These are phyloP conservation scores for Idaea biselata DNA, from an alignment of 2,888 invertebrate species.

Conservation along the genomic window DNA sequence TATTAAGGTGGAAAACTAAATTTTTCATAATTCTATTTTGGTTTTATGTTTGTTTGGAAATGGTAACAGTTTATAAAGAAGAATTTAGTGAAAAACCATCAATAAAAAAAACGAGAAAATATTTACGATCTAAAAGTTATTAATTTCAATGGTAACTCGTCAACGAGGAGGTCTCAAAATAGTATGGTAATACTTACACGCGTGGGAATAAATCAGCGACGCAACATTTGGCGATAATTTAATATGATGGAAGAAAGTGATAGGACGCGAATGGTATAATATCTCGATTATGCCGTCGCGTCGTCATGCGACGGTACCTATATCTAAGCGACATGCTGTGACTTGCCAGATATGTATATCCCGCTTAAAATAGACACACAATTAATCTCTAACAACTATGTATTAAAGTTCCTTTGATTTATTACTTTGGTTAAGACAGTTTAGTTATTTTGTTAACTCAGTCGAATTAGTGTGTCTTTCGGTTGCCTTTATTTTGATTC, in stretches of 20 bases:
- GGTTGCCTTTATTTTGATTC: background rate
- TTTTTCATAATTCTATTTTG: too few species aligned
- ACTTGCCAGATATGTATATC: background rate
- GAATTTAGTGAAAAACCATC: background rate
- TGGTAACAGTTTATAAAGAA: background rate
- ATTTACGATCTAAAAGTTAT: background rate
- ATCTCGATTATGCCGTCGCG: slow-evolving; percentile 24
- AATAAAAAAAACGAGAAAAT: background rate
- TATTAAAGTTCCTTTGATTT: background rate
- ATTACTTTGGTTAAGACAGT: background rate
- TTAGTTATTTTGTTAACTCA: background rate
- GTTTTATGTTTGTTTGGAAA: too few species aligned
- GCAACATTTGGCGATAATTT: slow-evolving; percentile 68
- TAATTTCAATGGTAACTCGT: slow-evolving; percentile 1
- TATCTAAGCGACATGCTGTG: background rate
- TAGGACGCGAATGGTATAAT: slow-evolving; percentile 38
- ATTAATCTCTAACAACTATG: background rate
- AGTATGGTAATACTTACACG: slow-evolving; percentile 23
- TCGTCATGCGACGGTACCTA: slow-evolving; percentile 16
- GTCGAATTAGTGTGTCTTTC: background rate
- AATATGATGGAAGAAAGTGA: slow-evolving; percentile 58
- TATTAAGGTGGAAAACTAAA: too few species aligned
- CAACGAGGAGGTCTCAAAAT: slow-evolving; percentile 9
- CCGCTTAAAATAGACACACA: background rate
- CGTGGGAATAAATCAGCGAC: slow-evolving; percentile 52